Evolutionary conservation across 2,113 vertebrate species (phyloP).

Genomic region (Paramormyrops kingsleyae): DNA sequence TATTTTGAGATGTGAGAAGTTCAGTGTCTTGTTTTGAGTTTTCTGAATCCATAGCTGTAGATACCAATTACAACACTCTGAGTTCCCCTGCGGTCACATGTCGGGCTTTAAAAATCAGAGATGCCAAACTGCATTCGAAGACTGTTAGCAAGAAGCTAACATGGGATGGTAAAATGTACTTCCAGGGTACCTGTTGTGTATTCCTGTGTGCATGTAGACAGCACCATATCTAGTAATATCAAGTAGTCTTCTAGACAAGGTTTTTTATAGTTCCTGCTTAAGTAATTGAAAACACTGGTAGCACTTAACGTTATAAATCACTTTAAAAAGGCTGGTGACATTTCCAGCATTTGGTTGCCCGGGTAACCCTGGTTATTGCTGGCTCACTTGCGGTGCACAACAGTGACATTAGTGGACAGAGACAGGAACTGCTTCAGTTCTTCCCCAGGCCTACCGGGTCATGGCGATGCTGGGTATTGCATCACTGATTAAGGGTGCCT

Average conservation of each 20-base stretch:
- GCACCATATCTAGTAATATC: not conserved
- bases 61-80: not conserved
- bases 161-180: not conserved
- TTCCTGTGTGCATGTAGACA: not conserved
- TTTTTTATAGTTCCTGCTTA: not conserved
- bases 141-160: not conserved
- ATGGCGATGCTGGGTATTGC: not conserved
- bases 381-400: not conserved
- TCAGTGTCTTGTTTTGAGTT: not conserved
- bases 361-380: not conserved
- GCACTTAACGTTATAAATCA: not conserved
- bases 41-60: not conserved
- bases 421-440: not conserved
- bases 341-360: not conserved
- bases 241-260: not conserved
- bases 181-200: not conserved
- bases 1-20: not conserved
- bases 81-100: not conserved
- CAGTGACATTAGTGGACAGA: not conserved
- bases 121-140: not conserved
- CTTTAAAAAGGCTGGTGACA: not conserved
- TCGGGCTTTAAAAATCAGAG: not conserved
- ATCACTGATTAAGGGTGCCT: not conserved
- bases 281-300: not conserved
- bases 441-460: not conserved